These are phyloP conservation scores for Clamator glandarius DNA, from an alignment of 2,797 vertebrate species.

Conservation along the genomic window DNA sequence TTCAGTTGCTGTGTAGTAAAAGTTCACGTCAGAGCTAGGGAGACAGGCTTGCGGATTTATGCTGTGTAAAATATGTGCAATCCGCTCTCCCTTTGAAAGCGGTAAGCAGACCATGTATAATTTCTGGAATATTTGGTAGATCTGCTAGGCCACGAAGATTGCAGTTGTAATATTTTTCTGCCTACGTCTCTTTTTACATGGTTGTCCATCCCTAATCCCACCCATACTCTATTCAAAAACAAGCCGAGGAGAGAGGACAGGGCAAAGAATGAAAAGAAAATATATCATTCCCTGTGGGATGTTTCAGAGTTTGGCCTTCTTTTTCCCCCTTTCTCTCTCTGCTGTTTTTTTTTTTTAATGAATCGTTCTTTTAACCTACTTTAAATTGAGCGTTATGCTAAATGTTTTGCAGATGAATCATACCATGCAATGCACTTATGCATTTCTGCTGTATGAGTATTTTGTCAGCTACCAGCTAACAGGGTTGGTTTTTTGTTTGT, in stretches of 20 bases:
- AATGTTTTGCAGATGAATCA: slow-evolving; percentile 61
- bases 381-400: slow-evolving; percentile 26
- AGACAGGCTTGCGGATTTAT: slow-evolving; percentile 13
- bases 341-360: slow-evolving; percentile 40
- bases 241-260: background rate
- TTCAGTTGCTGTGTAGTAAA: background rate
- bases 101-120: slow-evolving; percentile 54
- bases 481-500: background rate
- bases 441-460: slow-evolving; percentile 55
- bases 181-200: background rate
- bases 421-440: slow-evolving; percentile 31
- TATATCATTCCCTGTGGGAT: background rate
- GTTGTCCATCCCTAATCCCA: background rate
- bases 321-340: background rate
- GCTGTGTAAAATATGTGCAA: slow-evolving; percentile 5
- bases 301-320: background rate
- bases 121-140: slow-evolving; percentile 41
- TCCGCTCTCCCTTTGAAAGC: background rate
- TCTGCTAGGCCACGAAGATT: background rate
- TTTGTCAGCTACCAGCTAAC: slow-evolving; percentile 29
- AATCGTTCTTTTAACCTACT: slow-evolving; percentile 48
- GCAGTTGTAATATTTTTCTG: background rate
- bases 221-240: background rate
- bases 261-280: background rate
- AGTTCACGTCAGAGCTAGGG: slow-evolving; percentile 29